Percentiles rank a stretch among this genome's conserved stretches.
Evolutionary conservation across 2,113 vertebrate genomes (phyloP).

Genomic region (Cnemophilus loriae): DNA sequence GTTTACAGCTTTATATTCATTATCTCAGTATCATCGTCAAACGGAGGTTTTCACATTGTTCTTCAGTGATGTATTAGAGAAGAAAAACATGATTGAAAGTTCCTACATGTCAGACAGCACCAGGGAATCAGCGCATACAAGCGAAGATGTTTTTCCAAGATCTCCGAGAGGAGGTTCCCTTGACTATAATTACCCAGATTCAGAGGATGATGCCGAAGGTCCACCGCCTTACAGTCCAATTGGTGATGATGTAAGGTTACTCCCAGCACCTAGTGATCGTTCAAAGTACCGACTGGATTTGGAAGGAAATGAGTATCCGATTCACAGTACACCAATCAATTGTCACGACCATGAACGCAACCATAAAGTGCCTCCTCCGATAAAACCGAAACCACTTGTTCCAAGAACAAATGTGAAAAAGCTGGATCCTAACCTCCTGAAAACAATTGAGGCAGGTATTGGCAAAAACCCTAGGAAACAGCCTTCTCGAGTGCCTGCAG

Average conservation of each 20-base stretch:
- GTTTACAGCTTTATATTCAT: constrained; percentile 95
- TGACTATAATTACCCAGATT: constrained; percentile 90
- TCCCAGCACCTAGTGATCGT: constrained; percentile 90
- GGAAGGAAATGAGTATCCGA: constrained; percentile 95
- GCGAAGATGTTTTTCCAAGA: constrained; percentile 88
- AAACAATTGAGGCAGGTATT: constrained; percentile 96
- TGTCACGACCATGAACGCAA: constrained; percentile 94
- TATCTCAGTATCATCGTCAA: constrained; percentile 96
- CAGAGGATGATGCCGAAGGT: constrained; percentile 95
- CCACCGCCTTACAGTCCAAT: constrained; percentile 98
- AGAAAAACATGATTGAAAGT: constrained; percentile 92
- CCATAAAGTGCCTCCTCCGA: constrained; percentile 99
- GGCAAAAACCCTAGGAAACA: constrained; percentile 87
- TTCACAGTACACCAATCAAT: constrained; percentile 89
- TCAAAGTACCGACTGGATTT: constrained; percentile 91
- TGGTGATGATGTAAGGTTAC: constrained; percentile 93
- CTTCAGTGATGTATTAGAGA: constrained; percentile 95
- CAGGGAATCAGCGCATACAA: constrained; percentile 82
- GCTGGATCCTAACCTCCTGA: constrained; percentile 94
- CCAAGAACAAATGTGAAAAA: constrained; percentile 91
- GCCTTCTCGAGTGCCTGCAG: constrained; percentile 70
- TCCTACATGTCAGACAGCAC: constrained; percentile 88
- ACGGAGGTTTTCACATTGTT: constrained; percentile 96
- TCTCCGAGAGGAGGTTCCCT: constrained; percentile 90
- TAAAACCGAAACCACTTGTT: constrained; percentile 90